Evolutionary conservation across 1,140 invertebrate genomes (phyloP).

Genomic region (Carposina sasakii): DNA sequence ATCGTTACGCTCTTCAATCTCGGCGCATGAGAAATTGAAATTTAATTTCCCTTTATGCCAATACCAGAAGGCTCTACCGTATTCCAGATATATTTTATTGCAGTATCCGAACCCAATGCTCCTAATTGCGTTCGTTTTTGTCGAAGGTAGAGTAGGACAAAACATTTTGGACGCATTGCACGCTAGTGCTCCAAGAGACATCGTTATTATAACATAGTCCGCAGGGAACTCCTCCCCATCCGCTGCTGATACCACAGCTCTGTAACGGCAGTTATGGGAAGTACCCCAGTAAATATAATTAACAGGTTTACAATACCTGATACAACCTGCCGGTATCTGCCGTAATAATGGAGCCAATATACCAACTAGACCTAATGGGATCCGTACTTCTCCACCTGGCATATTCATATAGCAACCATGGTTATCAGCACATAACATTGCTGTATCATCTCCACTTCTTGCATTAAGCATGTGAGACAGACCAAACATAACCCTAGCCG

Average conservation of each 20-base stretch:
- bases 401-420: slow-evolving; percentile 76
- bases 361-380: slow-evolving; percentile 76
- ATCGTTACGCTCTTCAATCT: slow-evolving; percentile 69
- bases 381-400: slow-evolving; percentile 75
- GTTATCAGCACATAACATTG: slow-evolving; percentile 76
- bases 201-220: slow-evolving; percentile 85
- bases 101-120: slow-evolving; percentile 79
- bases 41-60: slow-evolving; percentile 75
- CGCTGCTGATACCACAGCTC: slow-evolving; percentile 74
- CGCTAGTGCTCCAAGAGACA: slow-evolving; percentile 85
- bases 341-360: slow-evolving; percentile 76
- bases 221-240: slow-evolving; percentile 80
- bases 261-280: slow-evolving; percentile 56
- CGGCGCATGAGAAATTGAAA: slow-evolving; percentile 74
- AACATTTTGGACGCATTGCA: slow-evolving; percentile 79
- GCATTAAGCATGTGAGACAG: slow-evolving; percentile 74
- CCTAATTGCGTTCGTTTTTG: slow-evolving; percentile 81
- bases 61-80: slow-evolving; percentile 82
- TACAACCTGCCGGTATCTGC: slow-evolving; percentile 72
- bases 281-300: slow-evolving; percentile 76
- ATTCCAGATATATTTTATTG: slow-evolving; percentile 86
- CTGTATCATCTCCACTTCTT: slow-evolving; percentile 75
- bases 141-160: slow-evolving; percentile 78
- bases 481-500: slow-evolving; percentile 77
- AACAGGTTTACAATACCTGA: slow-evolving; percentile 77